Evolutionary conservation across 2,888 invertebrate genomes (phyloP).

Genomic region (Cetonia aurata): DNA sequence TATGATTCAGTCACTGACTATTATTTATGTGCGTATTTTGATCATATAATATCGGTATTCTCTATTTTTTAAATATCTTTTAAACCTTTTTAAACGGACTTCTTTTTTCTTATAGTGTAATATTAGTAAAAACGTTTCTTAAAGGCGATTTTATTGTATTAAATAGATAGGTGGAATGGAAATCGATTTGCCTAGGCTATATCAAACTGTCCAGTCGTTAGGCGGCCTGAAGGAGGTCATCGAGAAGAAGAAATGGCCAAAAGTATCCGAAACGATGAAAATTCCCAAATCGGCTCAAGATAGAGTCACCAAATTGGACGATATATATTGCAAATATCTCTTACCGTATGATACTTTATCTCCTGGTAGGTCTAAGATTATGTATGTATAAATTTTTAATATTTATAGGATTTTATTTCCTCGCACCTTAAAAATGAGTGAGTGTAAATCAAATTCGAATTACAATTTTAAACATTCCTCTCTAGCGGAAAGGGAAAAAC

Average conservation of each 20-base stretch:
- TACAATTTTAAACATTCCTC: slow-evolving; percentile 1
- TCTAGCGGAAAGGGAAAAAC: slow-evolving; percentile 79
- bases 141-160: too few relatives aligned
- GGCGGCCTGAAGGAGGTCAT: slow-evolving; percentile 91
- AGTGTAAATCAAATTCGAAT: slow-evolving; percentile 5
- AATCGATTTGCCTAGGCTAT: slow-evolving; percentile 87
- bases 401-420: too few relatives aligned
- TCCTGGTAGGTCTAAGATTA: slow-evolving; percentile 68
- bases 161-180: slow-evolving; percentile 89
- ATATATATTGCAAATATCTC: slow-evolving; percentile 91
- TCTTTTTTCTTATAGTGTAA: too few relatives aligned
- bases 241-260: slow-evolving; percentile 89
- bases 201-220: slow-evolving; percentile 84
- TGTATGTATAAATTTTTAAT: background rate
- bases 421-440: too few relatives aligned
- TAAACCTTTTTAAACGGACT: too few relatives aligned
- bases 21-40: too few relatives aligned
- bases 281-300: slow-evolving; percentile 85
- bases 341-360: slow-evolving; percentile 90
- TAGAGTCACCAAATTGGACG: slow-evolving; percentile 85
- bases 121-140: too few relatives aligned
- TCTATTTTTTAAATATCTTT: too few relatives aligned
- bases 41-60: too few relatives aligned
- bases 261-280: slow-evolving; percentile 89
- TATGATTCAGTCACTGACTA: too few relatives aligned